Evolutionary conservation across 2,113 vertebrate genomes (phyloP).

Genomic region (Tonatia bakeri): DNA sequence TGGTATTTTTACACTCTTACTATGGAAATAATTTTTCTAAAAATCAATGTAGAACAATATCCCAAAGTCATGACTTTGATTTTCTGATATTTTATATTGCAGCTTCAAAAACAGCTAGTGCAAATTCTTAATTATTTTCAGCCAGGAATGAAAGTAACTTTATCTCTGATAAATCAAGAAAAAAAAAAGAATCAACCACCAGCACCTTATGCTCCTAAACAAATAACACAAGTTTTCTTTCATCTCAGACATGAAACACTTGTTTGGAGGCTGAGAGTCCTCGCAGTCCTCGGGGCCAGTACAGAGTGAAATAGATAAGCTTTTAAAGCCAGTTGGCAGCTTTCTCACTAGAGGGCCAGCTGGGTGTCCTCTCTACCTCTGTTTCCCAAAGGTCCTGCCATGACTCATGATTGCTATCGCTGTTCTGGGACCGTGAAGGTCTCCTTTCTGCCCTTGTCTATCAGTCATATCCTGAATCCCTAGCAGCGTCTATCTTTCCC

Average conservation of each 20-base stretch:
- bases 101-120: background rate
- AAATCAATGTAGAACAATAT: constrained; percentile 35
- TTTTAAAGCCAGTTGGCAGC: background rate
- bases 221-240: background rate
- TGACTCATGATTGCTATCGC: background rate
- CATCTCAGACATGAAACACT: background rate
- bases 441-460: background rate
- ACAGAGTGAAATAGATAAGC: no score
- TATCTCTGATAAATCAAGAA: background rate
- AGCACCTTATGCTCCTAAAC: background rate
- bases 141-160: background rate
- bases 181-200: background rate
- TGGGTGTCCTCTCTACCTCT: background rate
- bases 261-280: background rate
- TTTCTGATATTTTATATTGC: constrained; percentile 42
- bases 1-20: constrained; percentile 33
- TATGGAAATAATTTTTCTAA: constrained; percentile 12
- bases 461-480: background rate
- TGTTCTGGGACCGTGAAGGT: background rate
- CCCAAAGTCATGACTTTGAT: constrained; percentile 34
- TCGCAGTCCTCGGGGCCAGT: background rate
- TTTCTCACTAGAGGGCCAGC: background rate
- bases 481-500: background rate
- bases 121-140: background rate
- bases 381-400: rapidly evolving